Conservation (phyloP, 2,797 vertebrate species). For the Hyperoplus immaculatus region DNA sequence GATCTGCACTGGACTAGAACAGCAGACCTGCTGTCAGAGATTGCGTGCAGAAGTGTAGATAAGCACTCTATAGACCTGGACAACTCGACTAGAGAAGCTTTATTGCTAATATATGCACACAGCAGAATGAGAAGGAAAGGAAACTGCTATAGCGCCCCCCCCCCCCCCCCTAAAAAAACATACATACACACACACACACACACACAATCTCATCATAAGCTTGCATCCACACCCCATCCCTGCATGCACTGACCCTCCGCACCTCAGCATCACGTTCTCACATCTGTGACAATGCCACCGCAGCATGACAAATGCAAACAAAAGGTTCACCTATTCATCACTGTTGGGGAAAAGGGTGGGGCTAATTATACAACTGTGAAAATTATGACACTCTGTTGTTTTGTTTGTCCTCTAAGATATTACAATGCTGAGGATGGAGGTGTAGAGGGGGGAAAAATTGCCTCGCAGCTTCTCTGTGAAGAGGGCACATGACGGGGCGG, state of each 20-base stretch:
- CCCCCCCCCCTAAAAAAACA: no score
- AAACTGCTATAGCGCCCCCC: constrained; percentile 29
- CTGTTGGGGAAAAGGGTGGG: constrained; percentile 68
- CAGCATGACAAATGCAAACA: constrained; percentile 87
- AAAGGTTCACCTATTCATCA: constrained; percentile 89
- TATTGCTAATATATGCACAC: constrained; percentile 47
- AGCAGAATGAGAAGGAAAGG: constrained; percentile 24
- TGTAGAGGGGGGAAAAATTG: constrained; percentile 45
- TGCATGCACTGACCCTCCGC: constrained; percentile 64
- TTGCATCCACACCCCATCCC: constrained; percentile 59
- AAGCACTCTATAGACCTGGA: constrained; percentile 53
- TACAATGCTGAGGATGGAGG: constrained; percentile 65
- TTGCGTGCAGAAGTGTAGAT: constrained; percentile 61
- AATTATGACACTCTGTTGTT: constrained; percentile 80
- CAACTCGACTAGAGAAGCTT: constrained; percentile 11
- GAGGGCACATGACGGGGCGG: constrained; percentile 26
- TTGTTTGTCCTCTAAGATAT: constrained; percentile 82
- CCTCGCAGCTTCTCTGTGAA: constrained; percentile 55
- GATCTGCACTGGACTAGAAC: constrained; percentile 65
- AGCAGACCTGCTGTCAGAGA: constrained; percentile 68
- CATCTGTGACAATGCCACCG: constrained; percentile 80
- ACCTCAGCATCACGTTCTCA: constrained; percentile 65
- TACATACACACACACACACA: constrained; percentile 12
- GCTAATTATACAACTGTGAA: constrained; percentile 83
- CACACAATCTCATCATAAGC: constrained; percentile 47